These are phyloP conservation scores for Timandra comae DNA, from an alignment of 2,888 invertebrate genomes.

Conservation along the genomic window DNA sequence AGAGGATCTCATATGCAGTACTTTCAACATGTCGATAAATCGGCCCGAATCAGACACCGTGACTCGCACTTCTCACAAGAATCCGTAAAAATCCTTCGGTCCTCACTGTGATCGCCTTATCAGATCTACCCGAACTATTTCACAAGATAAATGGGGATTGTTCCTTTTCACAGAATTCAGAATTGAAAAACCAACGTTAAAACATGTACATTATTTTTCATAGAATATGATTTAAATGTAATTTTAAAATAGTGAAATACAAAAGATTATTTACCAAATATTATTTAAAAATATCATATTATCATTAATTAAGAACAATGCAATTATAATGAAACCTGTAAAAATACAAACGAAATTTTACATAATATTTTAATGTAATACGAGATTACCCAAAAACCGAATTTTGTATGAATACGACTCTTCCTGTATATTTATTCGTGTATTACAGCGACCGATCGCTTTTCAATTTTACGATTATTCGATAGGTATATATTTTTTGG, in stretches of 20 bases:
- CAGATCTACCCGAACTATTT: conserved; percentile 49
- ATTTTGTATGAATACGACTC: too few relatives aligned
- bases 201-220: too few relatives aligned
- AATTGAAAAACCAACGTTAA: conserved; percentile 40
- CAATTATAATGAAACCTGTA: neutral
- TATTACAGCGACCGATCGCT: neutral
- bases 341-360: too few relatives aligned
- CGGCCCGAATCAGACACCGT: conserved; percentile 20
- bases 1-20: conserved; percentile 10
- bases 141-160: conserved; percentile 57
- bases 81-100: conserved; percentile 46
- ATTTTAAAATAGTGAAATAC: neutral
- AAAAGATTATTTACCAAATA: neutral
- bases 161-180: conserved; percentile 43
- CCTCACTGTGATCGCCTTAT: conserved; percentile 47
- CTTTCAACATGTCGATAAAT: conserved; percentile 28
- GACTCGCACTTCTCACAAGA: conserved; percentile 33
- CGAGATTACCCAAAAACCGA: too few relatives aligned
- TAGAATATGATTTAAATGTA: neutral
- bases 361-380: too few relatives aligned
- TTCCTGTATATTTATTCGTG: too few relatives aligned
- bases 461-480: conserved; percentile 25
- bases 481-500: conserved; percentile 24
- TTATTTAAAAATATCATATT: neutral
- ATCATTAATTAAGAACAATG: neutral